A percentile compares a stretch with the other conserved stretches of the same genome.
phyloP scores from a whole-genome alignment of 2,888 invertebrate species.

The Scaptomyza reducta region DNA sequence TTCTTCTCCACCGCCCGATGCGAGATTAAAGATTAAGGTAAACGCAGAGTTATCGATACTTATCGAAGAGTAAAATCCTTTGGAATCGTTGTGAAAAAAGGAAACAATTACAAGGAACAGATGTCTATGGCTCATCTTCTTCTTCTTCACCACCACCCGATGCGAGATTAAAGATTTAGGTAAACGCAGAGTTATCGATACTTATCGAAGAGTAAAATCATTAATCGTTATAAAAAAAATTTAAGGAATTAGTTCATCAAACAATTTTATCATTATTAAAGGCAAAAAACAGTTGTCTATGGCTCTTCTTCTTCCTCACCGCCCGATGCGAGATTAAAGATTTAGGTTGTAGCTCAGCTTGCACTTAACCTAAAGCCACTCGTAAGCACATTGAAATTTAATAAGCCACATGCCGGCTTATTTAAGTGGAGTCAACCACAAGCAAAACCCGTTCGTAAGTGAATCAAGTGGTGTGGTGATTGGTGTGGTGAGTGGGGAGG shows the following conservation, averaged over 20 bases:
- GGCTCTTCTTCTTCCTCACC: background rate
- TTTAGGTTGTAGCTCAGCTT: constrained; percentile 11
- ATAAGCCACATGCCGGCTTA: constrained; percentile 44
- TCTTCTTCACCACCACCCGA: no score
- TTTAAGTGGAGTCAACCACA: constrained; percentile 29
- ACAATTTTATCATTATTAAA: no score
- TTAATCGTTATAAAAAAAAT: no score
- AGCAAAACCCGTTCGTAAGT: background rate
- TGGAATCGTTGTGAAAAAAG: no score
- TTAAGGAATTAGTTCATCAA: background rate
- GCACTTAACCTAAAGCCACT: constrained; percentile 40
- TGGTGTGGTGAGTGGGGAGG: background rate
- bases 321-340: background rate
- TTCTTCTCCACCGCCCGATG: background rate
- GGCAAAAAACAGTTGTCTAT: background rate
- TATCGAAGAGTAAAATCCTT: background rate
- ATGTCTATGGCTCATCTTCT: no score
- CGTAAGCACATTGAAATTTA: constrained; percentile 60
- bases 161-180: no score
- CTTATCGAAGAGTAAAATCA: no score
- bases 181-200: background rate
- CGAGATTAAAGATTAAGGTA: background rate
- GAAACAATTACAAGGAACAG: no score
- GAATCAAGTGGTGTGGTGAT: no score
- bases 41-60: background rate